A percentile compares a stretch with the other conserved stretches of the same genome.
phyloP scores from a whole-genome alignment of 2,888 invertebrate species.

The Strigamia crassipes region DNA sequence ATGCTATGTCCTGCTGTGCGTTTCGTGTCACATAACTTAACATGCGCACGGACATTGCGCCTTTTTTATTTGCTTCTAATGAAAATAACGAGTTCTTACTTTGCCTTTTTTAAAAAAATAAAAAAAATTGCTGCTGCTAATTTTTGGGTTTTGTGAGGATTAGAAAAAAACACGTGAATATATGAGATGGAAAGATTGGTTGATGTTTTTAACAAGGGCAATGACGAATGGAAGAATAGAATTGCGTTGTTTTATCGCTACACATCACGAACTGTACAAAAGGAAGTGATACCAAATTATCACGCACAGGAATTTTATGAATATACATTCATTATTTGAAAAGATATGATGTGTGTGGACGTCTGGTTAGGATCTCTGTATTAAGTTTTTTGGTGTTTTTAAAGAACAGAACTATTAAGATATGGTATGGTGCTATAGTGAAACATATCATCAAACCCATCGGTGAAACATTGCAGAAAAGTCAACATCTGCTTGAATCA shows the following conservation, averaged over 20 bases:
- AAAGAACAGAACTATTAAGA: not conserved
- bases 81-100: not conserved
- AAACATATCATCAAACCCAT: not conserved
- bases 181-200: conserved; percentile 8
- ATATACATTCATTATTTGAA: conserved; percentile 21
- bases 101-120: not conserved
- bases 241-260: conserved; percentile 10
- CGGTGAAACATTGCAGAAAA: not conserved
- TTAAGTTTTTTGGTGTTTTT: not conserved
- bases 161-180: not conserved
- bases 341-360: not conserved
- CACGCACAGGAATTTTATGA: conserved; percentile 23
- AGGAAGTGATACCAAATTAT: conserved; percentile 14
- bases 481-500: conserved; percentile 12
- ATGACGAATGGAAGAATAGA: not conserved
- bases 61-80: not conserved
- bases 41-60: not conserved
- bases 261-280: not conserved
- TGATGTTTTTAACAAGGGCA: not conserved
- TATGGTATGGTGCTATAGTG: not conserved
- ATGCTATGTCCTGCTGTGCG: conserved; percentile 25
- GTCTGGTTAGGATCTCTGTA: not conserved
- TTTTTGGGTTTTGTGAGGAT: not conserved
- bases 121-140: not conserved
- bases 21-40: conserved; percentile 20